Conservation (phyloP, 2,888 invertebrate genomes). For the Synanthedon tipuliformis region DNA sequence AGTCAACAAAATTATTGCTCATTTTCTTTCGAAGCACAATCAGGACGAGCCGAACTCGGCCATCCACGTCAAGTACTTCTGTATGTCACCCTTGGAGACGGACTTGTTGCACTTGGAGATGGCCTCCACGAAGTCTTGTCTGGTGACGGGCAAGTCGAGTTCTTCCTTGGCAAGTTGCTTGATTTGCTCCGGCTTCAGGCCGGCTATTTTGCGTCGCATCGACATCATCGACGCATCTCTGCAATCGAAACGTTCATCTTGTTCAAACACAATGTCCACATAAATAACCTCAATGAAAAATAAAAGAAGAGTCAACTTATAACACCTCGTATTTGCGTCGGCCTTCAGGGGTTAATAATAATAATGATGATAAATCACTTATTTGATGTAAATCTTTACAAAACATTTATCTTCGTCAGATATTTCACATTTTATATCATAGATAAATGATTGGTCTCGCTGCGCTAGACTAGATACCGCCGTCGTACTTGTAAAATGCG, state of each 20-base stretch:
- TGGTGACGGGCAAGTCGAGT: slow-evolving; percentile 92
- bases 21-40: slow-evolving; percentile 39
- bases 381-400: too few species aligned
- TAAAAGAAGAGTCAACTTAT: too few species aligned
- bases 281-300: too few species aligned
- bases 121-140: slow-evolving; percentile 93
- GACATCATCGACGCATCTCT: slow-evolving; percentile 99
- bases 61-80: slow-evolving; percentile 98
- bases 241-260: slow-evolving; percentile 13
- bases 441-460: too few species aligned
- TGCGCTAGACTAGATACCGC: too few species aligned
- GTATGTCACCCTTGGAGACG: slow-evolving; percentile 92
- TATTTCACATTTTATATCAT: too few species aligned
- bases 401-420: too few species aligned
- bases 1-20: slow-evolving; percentile 1
- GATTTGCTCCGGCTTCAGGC: slow-evolving; percentile 93
- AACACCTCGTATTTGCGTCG: too few species aligned
- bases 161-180: slow-evolving; percentile 94
- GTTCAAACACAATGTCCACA: too few species aligned
- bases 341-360: too few species aligned
- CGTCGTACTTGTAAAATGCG: too few species aligned
- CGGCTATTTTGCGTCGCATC: slow-evolving; percentile 94
- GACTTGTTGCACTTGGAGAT: slow-evolving; percentile 95
- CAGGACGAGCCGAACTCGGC: slow-evolving; percentile 93
- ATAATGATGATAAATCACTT: too few species aligned